Conservation (phyloP, 2,888 invertebrate genomes). For the Dorcus hopei region DNA sequence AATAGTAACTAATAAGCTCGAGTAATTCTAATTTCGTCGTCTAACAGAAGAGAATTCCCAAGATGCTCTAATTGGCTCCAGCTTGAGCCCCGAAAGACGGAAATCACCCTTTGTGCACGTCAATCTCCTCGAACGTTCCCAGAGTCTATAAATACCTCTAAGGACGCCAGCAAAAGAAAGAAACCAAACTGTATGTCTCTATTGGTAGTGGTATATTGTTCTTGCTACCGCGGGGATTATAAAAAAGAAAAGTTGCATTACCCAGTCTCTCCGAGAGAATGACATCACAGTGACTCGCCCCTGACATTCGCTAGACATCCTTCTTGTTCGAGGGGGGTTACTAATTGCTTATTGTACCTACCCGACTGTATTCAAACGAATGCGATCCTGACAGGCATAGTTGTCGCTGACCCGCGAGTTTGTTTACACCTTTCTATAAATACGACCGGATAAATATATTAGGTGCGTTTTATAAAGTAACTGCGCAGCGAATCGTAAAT, state of each 20-base stretch:
- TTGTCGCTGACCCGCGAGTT: slow-evolving; percentile 21
- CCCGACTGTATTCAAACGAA: slow-evolving; percentile 1
- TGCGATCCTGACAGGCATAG: slow-evolving; percentile 6
- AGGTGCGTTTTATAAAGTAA: slow-evolving; percentile 31
- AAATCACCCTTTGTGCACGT: slow-evolving; percentile 22
- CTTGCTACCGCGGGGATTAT: background rate
- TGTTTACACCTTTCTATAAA: slow-evolving; percentile 42
- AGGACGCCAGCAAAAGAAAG: background rate
- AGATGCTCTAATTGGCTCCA: slow-evolving; percentile 27
- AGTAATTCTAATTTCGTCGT: slow-evolving; percentile 17
- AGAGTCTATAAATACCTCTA: slow-evolving; percentile 3
- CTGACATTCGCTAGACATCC: slow-evolving; percentile 18
- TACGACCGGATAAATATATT: slow-evolving; percentile 42
- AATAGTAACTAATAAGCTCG: slow-evolving; percentile 9
- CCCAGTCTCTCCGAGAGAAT: slow-evolving; percentile 15
- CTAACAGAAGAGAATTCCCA: slow-evolving; percentile 16
- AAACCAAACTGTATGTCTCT: background rate
- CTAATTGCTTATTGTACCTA: slow-evolving; percentile 26
- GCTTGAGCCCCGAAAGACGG: slow-evolving; percentile 20
- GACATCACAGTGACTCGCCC: slow-evolving; percentile 18
- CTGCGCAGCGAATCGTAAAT: slow-evolving; percentile 36
- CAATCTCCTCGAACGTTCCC: slow-evolving; percentile 17
- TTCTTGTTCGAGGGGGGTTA: slow-evolving; percentile 15
- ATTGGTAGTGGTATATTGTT: background rate
- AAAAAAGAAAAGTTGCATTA: slow-evolving; percentile 9